A percentile compares a stretch with the other conserved stretches of the same genome.
Conservation (phyloP, 2,888 invertebrate genomes). For the Falcaria lacertinaria region DNA sequence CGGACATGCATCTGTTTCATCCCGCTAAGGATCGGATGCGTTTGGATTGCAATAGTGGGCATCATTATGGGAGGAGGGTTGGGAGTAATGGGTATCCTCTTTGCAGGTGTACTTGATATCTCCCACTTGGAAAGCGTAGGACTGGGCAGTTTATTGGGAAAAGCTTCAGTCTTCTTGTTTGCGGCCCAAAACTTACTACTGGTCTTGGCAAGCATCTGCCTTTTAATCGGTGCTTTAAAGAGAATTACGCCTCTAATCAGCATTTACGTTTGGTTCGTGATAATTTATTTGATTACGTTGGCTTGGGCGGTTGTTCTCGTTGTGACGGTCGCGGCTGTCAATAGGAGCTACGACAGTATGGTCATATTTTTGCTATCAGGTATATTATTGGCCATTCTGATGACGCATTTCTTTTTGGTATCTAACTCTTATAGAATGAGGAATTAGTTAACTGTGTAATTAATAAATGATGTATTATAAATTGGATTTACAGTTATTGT, state of each 20-base stretch:
- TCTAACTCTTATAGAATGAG: conserved; percentile 8
- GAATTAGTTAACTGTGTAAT: too few relatives aligned
- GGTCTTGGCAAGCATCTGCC: not conserved
- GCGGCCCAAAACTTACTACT: not conserved
- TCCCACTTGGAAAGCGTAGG: conserved; percentile 1
- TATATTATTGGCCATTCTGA: conserved; percentile 3
- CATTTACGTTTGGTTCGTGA: conserved; percentile 3
- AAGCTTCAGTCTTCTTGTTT: not conserved
- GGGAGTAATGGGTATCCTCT: conserved; percentile 1
- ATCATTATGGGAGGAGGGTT: not conserved
- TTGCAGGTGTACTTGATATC: not conserved
- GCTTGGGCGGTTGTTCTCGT: not conserved
- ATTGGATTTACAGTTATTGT: too few relatives aligned
- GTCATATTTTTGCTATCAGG: conserved; percentile 3
- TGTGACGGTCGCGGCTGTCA: not conserved
- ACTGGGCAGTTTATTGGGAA: not conserved
- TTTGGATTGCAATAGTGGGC: conserved; percentile 2
- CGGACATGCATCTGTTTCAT: conserved; percentile 3
- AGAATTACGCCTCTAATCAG: not conserved
- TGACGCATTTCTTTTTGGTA: conserved; percentile 7
- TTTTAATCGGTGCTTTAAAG: not conserved
- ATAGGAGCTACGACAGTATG: not conserved
- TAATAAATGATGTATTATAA: too few relatives aligned
- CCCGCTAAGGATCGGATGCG: conserved; percentile 1
- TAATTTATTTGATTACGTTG: conserved; percentile 1